phyloP scores from a whole-genome alignment of 2,113 vertebrate species.

The Neotoma lepida region DNA sequence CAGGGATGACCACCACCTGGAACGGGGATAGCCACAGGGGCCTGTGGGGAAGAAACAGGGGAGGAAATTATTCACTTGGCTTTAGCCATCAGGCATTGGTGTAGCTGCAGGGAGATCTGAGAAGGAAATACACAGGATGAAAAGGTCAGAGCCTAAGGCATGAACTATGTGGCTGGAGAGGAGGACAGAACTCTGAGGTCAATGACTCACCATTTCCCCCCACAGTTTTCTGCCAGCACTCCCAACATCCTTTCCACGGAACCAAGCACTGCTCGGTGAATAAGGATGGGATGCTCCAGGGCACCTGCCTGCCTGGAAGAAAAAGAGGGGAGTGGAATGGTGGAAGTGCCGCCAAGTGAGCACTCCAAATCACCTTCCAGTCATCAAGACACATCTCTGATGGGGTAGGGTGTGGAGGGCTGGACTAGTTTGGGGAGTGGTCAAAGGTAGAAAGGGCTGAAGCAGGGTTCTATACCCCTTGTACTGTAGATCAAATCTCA shows the following conservation, averaged over 20 bases:
- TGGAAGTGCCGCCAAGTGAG: neutral
- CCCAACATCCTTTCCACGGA: constrained; percentile 94
- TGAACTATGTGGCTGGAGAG: too few relatives aligned
- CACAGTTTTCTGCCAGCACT: constrained; percentile 92
- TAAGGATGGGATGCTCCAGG: constrained; percentile 88
- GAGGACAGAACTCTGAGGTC: neutral
- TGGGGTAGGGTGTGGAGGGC: neutral
- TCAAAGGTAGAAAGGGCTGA: neutral
- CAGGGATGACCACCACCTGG: constrained; percentile 91
- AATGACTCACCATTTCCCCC: constrained; percentile 90
- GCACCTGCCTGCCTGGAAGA: constrained; percentile 51
- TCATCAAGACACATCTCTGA: neutral
- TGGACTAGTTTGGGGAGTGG: neutral
- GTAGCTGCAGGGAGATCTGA: neutral
- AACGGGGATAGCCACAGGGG: constrained; percentile 93
- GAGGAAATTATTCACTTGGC: neutral
- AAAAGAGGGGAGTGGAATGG: neutral
- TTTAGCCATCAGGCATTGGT: neutral
- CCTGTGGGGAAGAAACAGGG: constrained; percentile 82
- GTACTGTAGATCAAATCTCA: constrained; percentile 91
- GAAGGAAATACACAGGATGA: neutral
- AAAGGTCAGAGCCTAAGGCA: neutral
- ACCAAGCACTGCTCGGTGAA: constrained; percentile 94
- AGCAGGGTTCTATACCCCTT: constrained; percentile 84
- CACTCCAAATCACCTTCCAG: neutral